phyloP scores from a whole-genome alignment of 1,140 invertebrate species.

The Philopotamus ludificatus region DNA sequence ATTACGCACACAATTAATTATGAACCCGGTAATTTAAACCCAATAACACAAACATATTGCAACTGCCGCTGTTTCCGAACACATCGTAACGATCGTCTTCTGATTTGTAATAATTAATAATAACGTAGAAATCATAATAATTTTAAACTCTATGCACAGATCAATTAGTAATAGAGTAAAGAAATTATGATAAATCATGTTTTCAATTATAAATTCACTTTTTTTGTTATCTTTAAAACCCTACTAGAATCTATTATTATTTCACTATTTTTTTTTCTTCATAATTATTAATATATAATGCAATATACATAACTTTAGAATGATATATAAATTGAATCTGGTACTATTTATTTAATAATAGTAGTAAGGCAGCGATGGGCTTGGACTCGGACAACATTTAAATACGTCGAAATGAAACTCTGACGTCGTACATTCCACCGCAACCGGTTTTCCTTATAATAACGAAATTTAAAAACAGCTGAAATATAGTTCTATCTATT shows the following conservation, averaged over 20 bases:
- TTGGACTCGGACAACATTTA: slow-evolving; percentile 22
- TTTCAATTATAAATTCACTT: slow-evolving; percentile 38
- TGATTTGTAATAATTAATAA: slow-evolving; percentile 25
- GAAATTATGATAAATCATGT: slow-evolving; percentile 36
- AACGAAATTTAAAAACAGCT: background rate
- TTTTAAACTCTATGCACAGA: slow-evolving; percentile 27
- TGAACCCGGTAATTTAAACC: too few species aligned
- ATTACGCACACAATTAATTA: too few species aligned
- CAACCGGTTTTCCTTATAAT: background rate
- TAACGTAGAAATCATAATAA: slow-evolving; percentile 22
- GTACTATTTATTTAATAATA: slow-evolving; percentile 34
- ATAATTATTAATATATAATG: slow-evolving; percentile 40
- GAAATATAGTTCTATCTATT: too few species aligned
- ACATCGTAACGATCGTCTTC: too few species aligned
- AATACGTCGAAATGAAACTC: slow-evolving; percentile 10
- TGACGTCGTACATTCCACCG: slow-evolving; percentile 4
- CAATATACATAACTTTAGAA: slow-evolving; percentile 40
- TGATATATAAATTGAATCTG: slow-evolving; percentile 41
- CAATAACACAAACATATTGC: too few species aligned
- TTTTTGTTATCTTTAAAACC: slow-evolving; percentile 36
- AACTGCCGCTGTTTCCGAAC: background rate
- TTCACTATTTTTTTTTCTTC: slow-evolving; percentile 39
- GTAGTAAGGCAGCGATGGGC: slow-evolving; percentile 24
- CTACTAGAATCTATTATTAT: slow-evolving; percentile 41
- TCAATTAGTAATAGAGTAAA: slow-evolving; percentile 26